A percentile compares a stretch with the other conserved stretches of the same genome.
Conservation (phyloP, 2,797 vertebrate species). For the Nothura maculosa region DNA sequence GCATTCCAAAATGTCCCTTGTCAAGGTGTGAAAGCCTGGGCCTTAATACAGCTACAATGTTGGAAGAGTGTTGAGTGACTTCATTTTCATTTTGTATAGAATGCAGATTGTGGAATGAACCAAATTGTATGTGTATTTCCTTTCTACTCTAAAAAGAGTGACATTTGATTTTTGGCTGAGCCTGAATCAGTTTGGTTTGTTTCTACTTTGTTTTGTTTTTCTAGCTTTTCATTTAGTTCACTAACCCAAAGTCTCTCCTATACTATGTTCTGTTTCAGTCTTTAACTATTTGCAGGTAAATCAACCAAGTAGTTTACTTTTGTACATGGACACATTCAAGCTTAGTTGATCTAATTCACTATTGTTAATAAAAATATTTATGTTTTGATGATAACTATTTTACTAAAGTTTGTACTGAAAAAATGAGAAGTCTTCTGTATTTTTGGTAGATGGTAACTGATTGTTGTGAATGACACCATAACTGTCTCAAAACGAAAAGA, state of each 20-base stretch:
- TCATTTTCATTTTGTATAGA: background rate
- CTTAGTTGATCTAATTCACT: background rate
- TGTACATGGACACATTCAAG: background rate
- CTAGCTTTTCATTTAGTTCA: background rate
- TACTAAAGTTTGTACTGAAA: background rate
- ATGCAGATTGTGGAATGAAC: background rate
- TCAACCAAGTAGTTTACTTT: background rate
- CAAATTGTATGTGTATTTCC: background rate
- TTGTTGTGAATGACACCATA: background rate
- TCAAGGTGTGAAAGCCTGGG: background rate
- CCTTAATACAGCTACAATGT: background rate
- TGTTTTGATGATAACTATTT: background rate
- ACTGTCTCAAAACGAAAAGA: background rate
- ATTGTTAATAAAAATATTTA: background rate
- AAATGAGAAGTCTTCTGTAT: background rate
- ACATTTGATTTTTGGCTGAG: background rate
- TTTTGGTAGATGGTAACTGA: background rate
- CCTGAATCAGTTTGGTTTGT: background rate
- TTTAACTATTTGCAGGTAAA: too few relatives aligned
- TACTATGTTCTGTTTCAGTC: background rate
- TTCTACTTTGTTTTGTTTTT: background rate
- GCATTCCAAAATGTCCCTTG: background rate
- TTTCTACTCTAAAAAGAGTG: background rate
- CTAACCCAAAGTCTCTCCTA: background rate
- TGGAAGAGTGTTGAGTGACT: background rate